A percentile compares a stretch with the other conserved stretches of the same genome.
Conservation (phyloP, 2,888 invertebrate genomes). For the Dryadula phaetusa region DNA sequence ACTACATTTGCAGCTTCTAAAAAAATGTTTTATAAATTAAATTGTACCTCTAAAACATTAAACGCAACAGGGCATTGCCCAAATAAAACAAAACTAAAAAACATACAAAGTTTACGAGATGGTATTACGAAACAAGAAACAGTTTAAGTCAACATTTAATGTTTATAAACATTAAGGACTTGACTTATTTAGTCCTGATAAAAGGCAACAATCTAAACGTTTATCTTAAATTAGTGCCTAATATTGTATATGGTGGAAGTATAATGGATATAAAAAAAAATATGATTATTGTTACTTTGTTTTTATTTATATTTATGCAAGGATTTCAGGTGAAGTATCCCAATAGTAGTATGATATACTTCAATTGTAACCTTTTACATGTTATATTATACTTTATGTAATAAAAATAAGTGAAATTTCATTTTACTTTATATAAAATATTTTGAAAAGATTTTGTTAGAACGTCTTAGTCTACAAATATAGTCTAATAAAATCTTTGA, state of each 20-base stretch:
- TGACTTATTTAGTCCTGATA: constrained; percentile 45
- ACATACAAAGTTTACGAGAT: constrained; percentile 53
- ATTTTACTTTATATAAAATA: too few species aligned
- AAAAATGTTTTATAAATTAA: constrained; percentile 66
- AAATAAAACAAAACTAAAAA: constrained; percentile 60
- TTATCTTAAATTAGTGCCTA: constrained; percentile 39
- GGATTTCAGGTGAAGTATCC: constrained; percentile 26
- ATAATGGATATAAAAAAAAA: constrained; percentile 19
- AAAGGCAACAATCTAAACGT: constrained; percentile 39
- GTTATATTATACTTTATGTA: not conserved
- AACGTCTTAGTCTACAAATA: not conserved
- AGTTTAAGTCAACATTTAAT: constrained; percentile 39
- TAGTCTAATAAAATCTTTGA: too few species aligned
- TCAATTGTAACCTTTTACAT: not conserved
- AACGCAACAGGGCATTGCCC: constrained; percentile 66
- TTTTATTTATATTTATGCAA: constrained; percentile 30
- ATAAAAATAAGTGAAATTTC: not conserved
- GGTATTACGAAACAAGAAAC: constrained; percentile 36
- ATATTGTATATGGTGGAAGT: constrained; percentile 27
- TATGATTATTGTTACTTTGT: constrained; percentile 24
- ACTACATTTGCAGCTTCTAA: constrained; percentile 66
- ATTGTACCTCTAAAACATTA: constrained; percentile 68
- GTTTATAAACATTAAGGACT: constrained; percentile 48
- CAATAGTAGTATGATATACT: not conserved
- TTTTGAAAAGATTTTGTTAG: not conserved